These are phyloP conservation scores for Megaceryle maxima DNA, from an alignment of 2,113 vertebrate species.

Conservation along the genomic window DNA sequence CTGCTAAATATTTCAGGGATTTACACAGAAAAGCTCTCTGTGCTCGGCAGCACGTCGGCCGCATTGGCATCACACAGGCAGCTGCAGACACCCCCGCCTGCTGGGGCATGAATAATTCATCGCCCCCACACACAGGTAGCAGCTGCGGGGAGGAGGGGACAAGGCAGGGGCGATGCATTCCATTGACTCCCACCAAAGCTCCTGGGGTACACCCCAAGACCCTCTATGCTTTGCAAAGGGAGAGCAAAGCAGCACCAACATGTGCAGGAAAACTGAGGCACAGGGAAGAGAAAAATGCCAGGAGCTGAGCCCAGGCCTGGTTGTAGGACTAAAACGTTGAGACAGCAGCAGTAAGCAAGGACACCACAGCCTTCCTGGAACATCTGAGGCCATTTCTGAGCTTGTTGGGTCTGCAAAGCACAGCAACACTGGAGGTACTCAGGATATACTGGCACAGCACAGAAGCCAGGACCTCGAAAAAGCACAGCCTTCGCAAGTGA, in stretches of 20 bases:
- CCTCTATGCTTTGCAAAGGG: not conserved
- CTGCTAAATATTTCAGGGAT: constrained; percentile 70
- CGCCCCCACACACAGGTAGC: not conserved
- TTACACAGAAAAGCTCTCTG: constrained; percentile 66
- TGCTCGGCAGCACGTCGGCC: not conserved
- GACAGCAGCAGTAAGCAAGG: not conserved
- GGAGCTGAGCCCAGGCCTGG: not conserved
- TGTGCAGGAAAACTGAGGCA: not conserved
- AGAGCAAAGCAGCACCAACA: not conserved
- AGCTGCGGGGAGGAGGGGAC: not conserved
- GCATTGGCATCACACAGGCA: not conserved
- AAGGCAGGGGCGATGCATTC: not conserved
- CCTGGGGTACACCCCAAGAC: not conserved
- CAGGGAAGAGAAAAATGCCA: not conserved
- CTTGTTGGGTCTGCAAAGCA: not conserved
- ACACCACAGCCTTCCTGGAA: not conserved
- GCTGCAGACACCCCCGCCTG: not conserved
- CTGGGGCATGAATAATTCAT: constrained; percentile 15
- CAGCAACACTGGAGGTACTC: not conserved
- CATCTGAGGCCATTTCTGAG: not conserved
- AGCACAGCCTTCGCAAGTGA: not conserved
- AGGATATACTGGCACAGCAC: not conserved
- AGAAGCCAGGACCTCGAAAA: not conserved
- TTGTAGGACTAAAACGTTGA: rapidly evolving
- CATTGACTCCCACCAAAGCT: rapidly evolving